Base-by-base conservation (phyloP, 53 echinoderm and acorn worm genomes). In the Zoroaster sp. region DNA sequence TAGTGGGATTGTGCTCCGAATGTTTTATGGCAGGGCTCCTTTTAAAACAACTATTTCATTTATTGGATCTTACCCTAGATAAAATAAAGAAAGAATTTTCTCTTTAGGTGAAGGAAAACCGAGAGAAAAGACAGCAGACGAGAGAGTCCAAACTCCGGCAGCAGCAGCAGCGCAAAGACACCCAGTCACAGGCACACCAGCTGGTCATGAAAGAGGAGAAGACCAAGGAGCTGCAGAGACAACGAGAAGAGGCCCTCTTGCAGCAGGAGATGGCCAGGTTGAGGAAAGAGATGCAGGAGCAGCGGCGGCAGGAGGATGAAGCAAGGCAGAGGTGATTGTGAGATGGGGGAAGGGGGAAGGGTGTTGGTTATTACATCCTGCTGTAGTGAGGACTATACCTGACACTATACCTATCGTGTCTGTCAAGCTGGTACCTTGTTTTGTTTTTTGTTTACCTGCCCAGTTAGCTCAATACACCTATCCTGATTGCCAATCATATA, bases 231-330 rank as follows among this genome's bases (percentile, higher is more conserved):
- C 15, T 92, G 72, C 90, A 87, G 74, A 88, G 40, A 35, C 95
- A 95, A 46, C 87, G 92, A 49, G 97, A 97, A 45, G 97, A 97
- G 68, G 70, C 85, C 37, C 78, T 88, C 77, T 77, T 98, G 23
- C 87, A 91, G 74, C 94, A 96, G 53, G 96, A 96, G 77, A 97
- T 97, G 98, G 85, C 94, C 28, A 85, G 78, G 66, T 93, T 97
- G 36, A 80, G 96, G 17, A 98, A 96, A 76, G 89, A 96, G 49
- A 92, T 98, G 85, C 94, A 92, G 87, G 94, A 93, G 20, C 88
- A 90, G 79, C 94, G 91, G 69, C 77, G 80, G 49, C 34, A 59
- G 45, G 96, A 70, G 35, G 96, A 98, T 47, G 97, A 92, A 66
- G 69, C 89, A 17, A 92, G 80, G 68, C 70, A 59, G 23, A 89